Evolutionary conservation across 2,888 invertebrate genomes (phyloP).

Genomic region (Gordius sp.): DNA sequence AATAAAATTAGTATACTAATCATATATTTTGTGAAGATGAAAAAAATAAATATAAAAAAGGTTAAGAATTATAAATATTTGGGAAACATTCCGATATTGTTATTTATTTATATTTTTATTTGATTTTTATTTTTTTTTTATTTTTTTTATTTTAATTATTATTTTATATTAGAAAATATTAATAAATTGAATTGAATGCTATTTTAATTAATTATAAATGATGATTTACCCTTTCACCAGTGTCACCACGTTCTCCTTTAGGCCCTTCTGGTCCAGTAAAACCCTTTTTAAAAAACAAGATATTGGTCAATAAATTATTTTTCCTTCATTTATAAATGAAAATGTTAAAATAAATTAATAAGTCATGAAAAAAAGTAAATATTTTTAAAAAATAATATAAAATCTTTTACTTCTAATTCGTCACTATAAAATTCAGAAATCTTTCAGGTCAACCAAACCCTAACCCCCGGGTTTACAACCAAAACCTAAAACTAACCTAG

Average conservation of each 20-base stretch:
- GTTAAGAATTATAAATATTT: background rate
- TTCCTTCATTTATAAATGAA: background rate
- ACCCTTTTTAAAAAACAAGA: too few species aligned
- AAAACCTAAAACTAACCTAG: too few species aligned
- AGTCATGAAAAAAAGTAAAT: background rate
- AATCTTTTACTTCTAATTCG: too few species aligned
- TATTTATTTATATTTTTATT: background rate
- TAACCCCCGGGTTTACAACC: too few species aligned
- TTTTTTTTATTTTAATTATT: background rate
- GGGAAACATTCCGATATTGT: background rate
- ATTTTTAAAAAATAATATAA: background rate
- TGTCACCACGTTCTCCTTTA: background rate
- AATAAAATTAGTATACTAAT: too few species aligned
- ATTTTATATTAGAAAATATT: background rate
- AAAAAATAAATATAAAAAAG: background rate
- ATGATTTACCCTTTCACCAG: background rate
- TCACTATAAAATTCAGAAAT: too few species aligned
- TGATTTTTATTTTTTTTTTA: background rate
- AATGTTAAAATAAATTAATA: background rate
- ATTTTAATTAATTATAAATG: background rate
- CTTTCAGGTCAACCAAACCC: too few species aligned
- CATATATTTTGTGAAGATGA: background rate
- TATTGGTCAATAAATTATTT: too few species aligned
- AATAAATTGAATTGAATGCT: background rate
- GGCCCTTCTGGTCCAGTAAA: slow-evolving; percentile 15